Evolutionary conservation across 1,140 invertebrate species (phyloP), one percentile per base, ranked within the genome.

Genomic region (Meloidogyne hapla): DNA sequence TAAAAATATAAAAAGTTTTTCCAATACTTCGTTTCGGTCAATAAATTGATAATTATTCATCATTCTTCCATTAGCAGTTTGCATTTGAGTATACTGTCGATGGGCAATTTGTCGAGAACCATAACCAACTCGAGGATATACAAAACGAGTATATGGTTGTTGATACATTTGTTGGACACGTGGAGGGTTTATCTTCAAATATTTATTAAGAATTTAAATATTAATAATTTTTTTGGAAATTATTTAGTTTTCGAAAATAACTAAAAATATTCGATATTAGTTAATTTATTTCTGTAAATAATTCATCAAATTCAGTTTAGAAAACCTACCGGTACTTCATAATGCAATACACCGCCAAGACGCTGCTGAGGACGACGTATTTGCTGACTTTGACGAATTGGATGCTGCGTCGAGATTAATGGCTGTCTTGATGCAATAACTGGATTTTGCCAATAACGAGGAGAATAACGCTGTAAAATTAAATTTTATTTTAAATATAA

Each of bases 391-490:
- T 56, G 48, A 56, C 48, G 48, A 56, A 56, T n/a, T 56, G 12
- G 48, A 56, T 6, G 48, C n/a, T 56, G 48, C 48, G n/a, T 56
- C 5, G 48, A n/a, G n/a, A 56, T 56, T 56, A 56, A n/a, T n/a
- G 48, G 48, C 6, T 56, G 48, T 56, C 48, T 56, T n/a, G 48
- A 56, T n/a, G 48, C 48, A 21, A 56, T n/a, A 1, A 56, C 5
- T 56, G 48, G n/a, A 56, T 56, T 15, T 8, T 56, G 18, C 48
- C 12, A 56, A 56, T n/a, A 56, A 21, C 48, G 48, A 25, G 33
- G n/a, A 48, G 69, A 23, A 45, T 45, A 70, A 28, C 69, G 69
- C 69, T 70, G 8, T 12, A 56, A n/a, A 42, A 42, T 42, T 42
- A 42, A 45, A 15, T 45, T n/a, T n/a, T 2, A 56, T 18, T 48